Evolutionary conservation across 2,888 invertebrate species (phyloP), one percentile per base, ranked within the genome.

Genomic region (Andrena chrysosceles): DNA sequence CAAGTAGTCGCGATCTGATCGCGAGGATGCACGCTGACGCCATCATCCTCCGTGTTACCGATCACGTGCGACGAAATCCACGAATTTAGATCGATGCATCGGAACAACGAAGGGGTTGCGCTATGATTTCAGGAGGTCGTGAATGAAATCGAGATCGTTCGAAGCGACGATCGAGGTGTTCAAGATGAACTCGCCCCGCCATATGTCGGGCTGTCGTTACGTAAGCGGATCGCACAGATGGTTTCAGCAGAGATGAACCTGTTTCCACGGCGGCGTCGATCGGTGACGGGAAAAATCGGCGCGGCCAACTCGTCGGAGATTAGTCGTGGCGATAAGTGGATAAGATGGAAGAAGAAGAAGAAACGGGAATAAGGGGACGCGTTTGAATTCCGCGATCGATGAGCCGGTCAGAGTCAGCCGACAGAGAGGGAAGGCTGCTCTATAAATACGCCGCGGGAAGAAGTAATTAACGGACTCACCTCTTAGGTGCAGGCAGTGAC

Each of bases 391-490:
- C 78, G 78, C 71, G 64, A 75, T 75, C 73, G 78, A 74, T 63
- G 63, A 80, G 77, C 63, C 29, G 33, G 67, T 42, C 33, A 62
- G 74, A 49, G n/a, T 13, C 33, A 49, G 1, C 6, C 56, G 33
- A 23, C 5, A 10, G 26, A 35, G 49, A 63, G 20, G 35, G 6
- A 16, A 33, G 4, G 42, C n/a, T 16, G 56, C 49, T 49, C 75
- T 75, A 80, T 79, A 77, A 85, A 72, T 76, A 79, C 59, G 6
- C 3, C 48, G 49, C 26, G 48, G 62, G 26, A 60, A 52, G 49
- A 60, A 54, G 73, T 54, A 75, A 83, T 79, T 80, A 69, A 73
- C 75, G 52, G 64, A 80, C 89, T 87, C 64, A 89, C 89, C 89
- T 81, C 72, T 88, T 80, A 75, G 59, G 68, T 74, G 81, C 77